Conservation (phyloP, 2,797 vertebrate genomes). For the Nasua narica region DNA sequence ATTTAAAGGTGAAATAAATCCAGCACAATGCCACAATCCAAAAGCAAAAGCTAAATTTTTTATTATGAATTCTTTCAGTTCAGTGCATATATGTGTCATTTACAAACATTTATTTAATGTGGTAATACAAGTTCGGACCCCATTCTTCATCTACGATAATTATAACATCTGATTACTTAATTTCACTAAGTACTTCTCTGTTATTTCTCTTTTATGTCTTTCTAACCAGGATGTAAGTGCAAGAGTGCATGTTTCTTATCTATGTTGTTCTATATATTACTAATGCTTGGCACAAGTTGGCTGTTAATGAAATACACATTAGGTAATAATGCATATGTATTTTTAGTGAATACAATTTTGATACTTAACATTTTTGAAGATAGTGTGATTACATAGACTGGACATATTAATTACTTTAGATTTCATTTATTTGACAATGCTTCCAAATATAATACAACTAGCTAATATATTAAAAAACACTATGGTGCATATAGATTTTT, state of each 20-base stretch:
- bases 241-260: not conserved
- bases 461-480: not conserved
- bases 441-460: slow-evolving; percentile 8
- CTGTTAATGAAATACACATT: not conserved
- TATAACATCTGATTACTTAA: not conserved
- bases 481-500: not conserved
- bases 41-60: not conserved
- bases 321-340: not conserved
- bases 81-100: not conserved
- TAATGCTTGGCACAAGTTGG: not conserved
- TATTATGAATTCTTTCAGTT: not conserved
- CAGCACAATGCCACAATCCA: not conserved
- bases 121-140: not conserved
- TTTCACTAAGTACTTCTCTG: not conserved
- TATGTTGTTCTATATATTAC: not conserved
- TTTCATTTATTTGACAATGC: not conserved
- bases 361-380: not conserved
- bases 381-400: not conserved
- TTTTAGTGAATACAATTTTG: not conserved
- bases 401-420: not conserved
- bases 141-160: not conserved
- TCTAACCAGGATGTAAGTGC: not conserved
- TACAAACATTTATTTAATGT: not conserved
- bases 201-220: not conserved
- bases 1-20: slow-evolving; percentile 42